These are phyloP conservation scores for Marmota flaviventris DNA, from an alignment of 2,113 vertebrate genomes.

Conservation along the genomic window DNA sequence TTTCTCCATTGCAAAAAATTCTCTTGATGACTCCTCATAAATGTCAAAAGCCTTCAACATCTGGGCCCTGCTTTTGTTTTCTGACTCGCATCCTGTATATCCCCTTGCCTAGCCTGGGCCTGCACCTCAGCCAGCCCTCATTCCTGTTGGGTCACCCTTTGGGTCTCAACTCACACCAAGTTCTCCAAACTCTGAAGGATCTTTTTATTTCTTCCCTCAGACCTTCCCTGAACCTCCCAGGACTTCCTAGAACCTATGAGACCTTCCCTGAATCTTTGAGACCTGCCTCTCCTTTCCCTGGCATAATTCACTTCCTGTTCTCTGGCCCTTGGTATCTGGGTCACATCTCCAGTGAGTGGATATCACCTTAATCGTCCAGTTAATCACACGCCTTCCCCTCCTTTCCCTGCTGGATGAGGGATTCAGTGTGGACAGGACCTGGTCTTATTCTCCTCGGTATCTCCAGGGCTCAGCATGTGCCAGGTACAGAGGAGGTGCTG, in stretches of 20 bases:
- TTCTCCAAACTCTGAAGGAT: not conserved
- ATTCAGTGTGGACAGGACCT: not conserved
- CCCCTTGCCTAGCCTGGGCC: not conserved
- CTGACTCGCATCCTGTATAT: not conserved
- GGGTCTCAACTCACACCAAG: not conserved
- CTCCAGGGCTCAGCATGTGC: not conserved
- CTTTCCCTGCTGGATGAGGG: not conserved
- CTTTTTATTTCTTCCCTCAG: not conserved
- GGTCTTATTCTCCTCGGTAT: not conserved
- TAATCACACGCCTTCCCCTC: not conserved
- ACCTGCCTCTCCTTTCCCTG: not conserved
- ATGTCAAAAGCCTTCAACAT: not conserved
- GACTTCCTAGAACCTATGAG: not conserved
- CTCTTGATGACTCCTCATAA: not conserved
- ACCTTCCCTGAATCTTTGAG: not conserved
- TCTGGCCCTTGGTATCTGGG: not conserved
- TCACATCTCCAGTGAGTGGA: not conserved
- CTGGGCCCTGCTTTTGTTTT: not conserved
- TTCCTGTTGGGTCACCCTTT: not conserved
- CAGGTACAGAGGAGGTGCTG: not conserved
- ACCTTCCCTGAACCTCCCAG: not conserved
- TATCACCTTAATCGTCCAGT: not conserved
- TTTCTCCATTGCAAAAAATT: not conserved
- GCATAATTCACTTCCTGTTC: conserved; percentile 18
- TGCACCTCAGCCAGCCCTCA: not conserved